Base-by-base conservation (phyloP, 2,113 vertebrate genomes). In the Syrrhaptes paradoxus region DNA sequence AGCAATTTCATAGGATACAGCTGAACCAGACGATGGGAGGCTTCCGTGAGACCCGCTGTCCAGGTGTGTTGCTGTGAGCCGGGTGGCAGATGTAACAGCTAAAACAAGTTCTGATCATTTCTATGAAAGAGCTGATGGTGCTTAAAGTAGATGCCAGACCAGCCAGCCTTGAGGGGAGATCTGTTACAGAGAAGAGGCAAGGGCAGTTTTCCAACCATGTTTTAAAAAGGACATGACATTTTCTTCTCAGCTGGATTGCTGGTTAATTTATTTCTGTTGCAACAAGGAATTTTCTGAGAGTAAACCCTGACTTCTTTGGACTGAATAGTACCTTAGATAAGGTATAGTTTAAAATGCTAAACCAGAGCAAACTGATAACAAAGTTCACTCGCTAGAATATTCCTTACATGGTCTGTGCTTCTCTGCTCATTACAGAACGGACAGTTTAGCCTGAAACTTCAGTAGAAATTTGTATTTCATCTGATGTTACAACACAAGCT, bases 151-250 rank as follows among this genome's bases (percentile, higher is more conserved):
- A 79, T 49, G 61, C 57, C 38, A 70, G 34, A 41, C 15, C n/a
- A 66, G 6, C 16, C 8, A 45, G 70, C 29, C 62, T 28, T 43
- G 38, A 57, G 61, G 55, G 58, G 55, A 87, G 78, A 78, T 87
- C 81, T 85, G 78, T 91, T 87, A 71, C 82, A 85, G 36, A 63
- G 38, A 87, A 85, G 65, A 78, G 65, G 45, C 52, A 65, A 72
- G 71, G 81, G 49, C 54, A 68, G 31, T 81, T 90, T 96, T 93
- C 90, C 80, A 90, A 25, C 82, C 84, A 74, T 8, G 80, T 75
- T 92, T 87, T 75, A 63, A 81, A 65, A 95, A 91, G 77, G 70
- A 89, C 62, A 20, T 72, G 70, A 78, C 66, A 75, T 81, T 92
- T 88, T 89, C 89, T 76, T 57, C 70, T 91, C 58, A 71, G 9